These are phyloP conservation scores for Phaethornis superciliosus DNA, from an alignment of 2,113 vertebrate species.

Conservation along the genomic window DNA sequence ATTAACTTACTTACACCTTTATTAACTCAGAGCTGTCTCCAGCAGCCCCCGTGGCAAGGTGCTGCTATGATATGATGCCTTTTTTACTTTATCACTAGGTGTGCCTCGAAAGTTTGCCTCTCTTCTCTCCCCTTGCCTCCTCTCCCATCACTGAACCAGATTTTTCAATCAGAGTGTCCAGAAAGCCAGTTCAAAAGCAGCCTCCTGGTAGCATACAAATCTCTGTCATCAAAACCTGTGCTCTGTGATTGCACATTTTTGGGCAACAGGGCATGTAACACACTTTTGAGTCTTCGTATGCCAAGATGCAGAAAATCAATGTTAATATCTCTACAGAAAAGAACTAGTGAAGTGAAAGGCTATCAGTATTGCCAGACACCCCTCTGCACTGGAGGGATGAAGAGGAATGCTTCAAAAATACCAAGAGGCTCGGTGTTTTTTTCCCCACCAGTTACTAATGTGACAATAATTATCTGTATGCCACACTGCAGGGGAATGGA, in stretches of 20 bases:
- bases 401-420: background rate
- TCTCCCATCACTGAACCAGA: background rate
- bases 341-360: background rate
- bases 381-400: background rate
- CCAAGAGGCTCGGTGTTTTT: background rate
- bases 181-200: conserved; percentile 21
- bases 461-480: background rate
- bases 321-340: conserved; percentile 33
- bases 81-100: background rate
- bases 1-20: background rate
- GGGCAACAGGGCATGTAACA: conserved; percentile 33
- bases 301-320: conserved; percentile 62
- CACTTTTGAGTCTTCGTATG: conserved; percentile 22
- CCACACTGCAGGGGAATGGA: background rate
- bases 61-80: fast-evolving
- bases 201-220: conserved; percentile 45
- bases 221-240: conserved; percentile 8
- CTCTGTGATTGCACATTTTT: background rate
- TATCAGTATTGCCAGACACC: conserved; percentile 15
- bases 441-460: background rate
- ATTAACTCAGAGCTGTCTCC: background rate
- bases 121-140: background rate
- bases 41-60: background rate
- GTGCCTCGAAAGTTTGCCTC: background rate
- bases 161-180: background rate